Conservation (phyloP, 1,140 invertebrate genomes). For the Pteromalus puparum region DNA sequence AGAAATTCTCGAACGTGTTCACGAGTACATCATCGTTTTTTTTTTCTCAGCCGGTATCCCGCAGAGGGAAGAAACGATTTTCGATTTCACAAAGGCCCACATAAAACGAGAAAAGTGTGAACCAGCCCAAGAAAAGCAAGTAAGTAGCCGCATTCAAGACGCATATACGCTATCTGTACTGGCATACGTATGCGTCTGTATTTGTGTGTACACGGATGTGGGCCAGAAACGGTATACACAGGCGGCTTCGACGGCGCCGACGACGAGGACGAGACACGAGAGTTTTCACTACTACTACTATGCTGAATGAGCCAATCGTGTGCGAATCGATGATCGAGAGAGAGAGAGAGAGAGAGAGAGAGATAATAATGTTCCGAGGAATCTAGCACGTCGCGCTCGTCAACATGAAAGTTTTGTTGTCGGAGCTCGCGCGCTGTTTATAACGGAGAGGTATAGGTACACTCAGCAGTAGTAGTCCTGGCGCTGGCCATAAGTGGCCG, state of each 20-base stretch:
- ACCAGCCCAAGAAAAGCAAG: too few species aligned
- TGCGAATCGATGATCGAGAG: constrained; percentile 10
- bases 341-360: constrained; percentile 14
- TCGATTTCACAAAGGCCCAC: not conserved
- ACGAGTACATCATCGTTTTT: too few species aligned
- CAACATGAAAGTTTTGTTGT: constrained; percentile 42
- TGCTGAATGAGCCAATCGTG: constrained; percentile 30
- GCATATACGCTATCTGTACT: too few species aligned
- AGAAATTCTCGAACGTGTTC: too few species aligned
- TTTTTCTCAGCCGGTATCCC: not conserved
- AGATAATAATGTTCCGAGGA: constrained; percentile 34
- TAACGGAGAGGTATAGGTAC: not conserved
- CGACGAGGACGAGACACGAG: not conserved
- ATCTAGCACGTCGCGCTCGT: constrained; percentile 41
- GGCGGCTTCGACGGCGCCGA: not conserved
- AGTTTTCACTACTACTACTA: constrained; percentile 46
- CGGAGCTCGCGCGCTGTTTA: too few species aligned
- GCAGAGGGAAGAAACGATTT: not conserved
- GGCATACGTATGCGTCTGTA: not conserved
- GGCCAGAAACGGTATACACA: constrained; percentile 32
- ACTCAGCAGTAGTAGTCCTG: too few species aligned
- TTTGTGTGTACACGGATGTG: not conserved
- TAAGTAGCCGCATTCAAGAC: not conserved
- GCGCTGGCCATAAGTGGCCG: too few species aligned
- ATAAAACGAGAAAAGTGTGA: not conserved